Base-by-base conservation (phyloP, 2,797 vertebrate genomes). In the Myripristis jacobus region DNA sequence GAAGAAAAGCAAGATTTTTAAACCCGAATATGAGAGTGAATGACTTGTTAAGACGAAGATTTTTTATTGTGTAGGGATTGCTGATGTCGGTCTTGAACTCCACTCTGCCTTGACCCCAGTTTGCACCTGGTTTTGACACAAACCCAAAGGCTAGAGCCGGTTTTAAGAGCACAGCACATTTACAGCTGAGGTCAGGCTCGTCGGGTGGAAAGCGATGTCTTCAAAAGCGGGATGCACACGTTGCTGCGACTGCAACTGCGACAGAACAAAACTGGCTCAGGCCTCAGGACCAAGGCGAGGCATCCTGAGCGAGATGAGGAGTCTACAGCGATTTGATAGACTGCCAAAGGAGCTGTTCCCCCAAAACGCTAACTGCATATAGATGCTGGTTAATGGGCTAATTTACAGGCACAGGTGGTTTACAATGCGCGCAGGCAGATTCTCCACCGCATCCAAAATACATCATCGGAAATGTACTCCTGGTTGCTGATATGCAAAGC, bases 391-490 rank as follows among this genome's bases (percentile, higher is more conserved):
- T 91, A 92, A 92, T 91, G 84, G 85, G 86, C 90, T 92, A 85
- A 92, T 92, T 93, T 90, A 88, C 89, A 91, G 85, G 90, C 87
- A 48, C 87, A 81, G 77, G 83, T 88, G 89, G 83, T 87, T 88
- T 81, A 85, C 82, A 78, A 72, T 73, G 82, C 31, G 19, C 84
- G 60, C 72, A 38, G 80, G 76, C 64, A 80, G 77, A 84, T 70
- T 73, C 70, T 76, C 60, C 51, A 0, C 81, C 22, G 84, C 89
- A 82, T 86, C 75, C 73, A 69, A 71, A 85, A 88, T 81, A 85
- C 36, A 84, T 83, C 82, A 82, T 77, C 75, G 66, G 71, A 79
- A 86, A 87, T 81, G 71, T 73, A 77, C 77, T 84, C 84, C 7
- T 25, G 50, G 70, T 51, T 61, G 70, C 72, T 59, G 77, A 76